phyloP scores from a whole-genome alignment of 1,140 invertebrate genomes.

The Diprion similis region DNA sequence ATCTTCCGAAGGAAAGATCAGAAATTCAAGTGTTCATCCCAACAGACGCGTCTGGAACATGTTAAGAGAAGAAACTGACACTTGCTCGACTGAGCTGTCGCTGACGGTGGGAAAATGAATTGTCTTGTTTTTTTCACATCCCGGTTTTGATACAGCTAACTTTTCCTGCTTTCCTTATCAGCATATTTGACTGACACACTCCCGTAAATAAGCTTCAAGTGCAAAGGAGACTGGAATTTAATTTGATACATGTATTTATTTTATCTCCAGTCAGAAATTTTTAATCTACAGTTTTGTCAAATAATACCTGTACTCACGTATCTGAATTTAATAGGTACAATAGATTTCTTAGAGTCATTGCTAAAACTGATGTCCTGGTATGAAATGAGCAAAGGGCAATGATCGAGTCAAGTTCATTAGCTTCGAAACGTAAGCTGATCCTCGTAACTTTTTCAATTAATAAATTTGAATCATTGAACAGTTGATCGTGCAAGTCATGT shows the following conservation, averaged over 20 bases:
- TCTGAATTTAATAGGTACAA: no score
- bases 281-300: no score
- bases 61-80: constrained; percentile 42
- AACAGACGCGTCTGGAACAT: constrained; percentile 49
- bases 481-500: constrained; percentile 13
- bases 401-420: no score
- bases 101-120: constrained; percentile 48
- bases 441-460: background rate
- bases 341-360: no score
- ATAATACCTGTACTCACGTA: no score
- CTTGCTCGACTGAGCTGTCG: constrained; percentile 21
- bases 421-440: no score
- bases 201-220: background rate
- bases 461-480: background rate
- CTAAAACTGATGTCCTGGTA: no score
- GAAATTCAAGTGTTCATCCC: background rate
- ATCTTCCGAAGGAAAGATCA: background rate
- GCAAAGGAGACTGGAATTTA: background rate
- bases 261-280: background rate
- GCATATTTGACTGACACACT: background rate
- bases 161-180: background rate
- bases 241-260: constrained; percentile 15
- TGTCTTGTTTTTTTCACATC: constrained; percentile 44
- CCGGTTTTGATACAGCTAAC: constrained; percentile 12
- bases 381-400: no score